Conservation (phyloP, 2,888 invertebrate genomes). For the Dione juno region DNA sequence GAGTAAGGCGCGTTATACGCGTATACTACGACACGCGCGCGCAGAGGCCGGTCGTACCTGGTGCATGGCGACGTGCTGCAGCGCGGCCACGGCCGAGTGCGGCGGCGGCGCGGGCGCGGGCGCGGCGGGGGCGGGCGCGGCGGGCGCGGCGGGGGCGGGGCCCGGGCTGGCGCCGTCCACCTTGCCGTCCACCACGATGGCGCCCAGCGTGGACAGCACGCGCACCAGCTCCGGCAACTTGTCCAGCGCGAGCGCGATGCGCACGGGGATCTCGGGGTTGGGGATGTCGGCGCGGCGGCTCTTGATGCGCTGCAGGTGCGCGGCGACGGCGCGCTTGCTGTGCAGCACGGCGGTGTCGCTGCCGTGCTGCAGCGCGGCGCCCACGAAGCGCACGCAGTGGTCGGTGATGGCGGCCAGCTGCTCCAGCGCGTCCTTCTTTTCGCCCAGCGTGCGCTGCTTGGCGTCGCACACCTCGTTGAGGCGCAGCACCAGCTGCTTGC, state of each 20-base stretch:
- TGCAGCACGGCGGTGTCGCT: constrained; percentile 93
- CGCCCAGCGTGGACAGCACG: constrained; percentile 90
- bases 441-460: constrained; percentile 89
- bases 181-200: constrained; percentile 92
- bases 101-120: constrained; percentile 48
- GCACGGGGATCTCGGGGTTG: constrained; percentile 94
- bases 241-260: constrained; percentile 90
- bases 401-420: constrained; percentile 93
- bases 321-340: constrained; percentile 89
- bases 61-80: constrained; percentile 77
- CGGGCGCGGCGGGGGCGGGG: constrained; percentile 46
- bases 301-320: constrained; percentile 91
- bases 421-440: constrained; percentile 92
- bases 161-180: constrained; percentile 82
- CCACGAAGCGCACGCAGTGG: constrained; percentile 94
- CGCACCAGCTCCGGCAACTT: constrained; percentile 91
- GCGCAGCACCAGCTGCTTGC: constrained; percentile 91
- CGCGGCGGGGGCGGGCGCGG: constrained; percentile 49
- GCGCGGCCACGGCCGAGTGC: constrained; percentile 66
- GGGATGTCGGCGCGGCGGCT: constrained; percentile 93
- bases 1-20: neutral
- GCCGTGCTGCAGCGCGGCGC: constrained; percentile 89
- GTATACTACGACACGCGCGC: neutral
- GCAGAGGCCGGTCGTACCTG: constrained; percentile 58
- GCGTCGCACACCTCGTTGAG: constrained; percentile 89